These are phyloP conservation scores for Varanus komodoensis DNA, from an alignment of 2,113 vertebrate genomes.

Conservation along the genomic window DNA sequence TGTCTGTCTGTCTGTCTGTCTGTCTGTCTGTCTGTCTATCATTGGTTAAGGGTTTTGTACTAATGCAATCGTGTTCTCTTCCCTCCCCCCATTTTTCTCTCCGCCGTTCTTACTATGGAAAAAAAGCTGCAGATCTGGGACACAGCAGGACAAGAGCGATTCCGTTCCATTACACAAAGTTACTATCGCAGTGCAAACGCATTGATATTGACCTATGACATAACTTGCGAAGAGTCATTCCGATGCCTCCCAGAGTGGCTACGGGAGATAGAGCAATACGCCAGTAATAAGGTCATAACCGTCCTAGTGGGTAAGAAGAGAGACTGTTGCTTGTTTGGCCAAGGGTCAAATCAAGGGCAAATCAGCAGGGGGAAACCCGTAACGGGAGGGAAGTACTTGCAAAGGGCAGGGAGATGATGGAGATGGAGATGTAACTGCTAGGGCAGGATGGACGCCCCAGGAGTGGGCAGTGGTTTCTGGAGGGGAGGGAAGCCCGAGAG, in stretches of 20 bases:
- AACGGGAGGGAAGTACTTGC: neutral
- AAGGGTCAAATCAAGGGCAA: neutral
- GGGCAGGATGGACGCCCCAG: neutral
- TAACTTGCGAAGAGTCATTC: slow-evolving; percentile 98
- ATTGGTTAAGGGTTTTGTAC: neutral
- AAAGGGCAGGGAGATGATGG: neutral
- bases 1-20: neutral
- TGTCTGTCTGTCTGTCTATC: neutral
- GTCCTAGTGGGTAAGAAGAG: slow-evolving; percentile 96
- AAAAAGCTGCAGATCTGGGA: slow-evolving; percentile 98
- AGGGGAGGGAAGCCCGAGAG: neutral
- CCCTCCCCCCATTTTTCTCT: neutral
- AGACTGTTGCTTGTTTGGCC: accelerated
- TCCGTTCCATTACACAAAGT: slow-evolving; percentile 98
- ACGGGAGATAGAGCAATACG: slow-evolving; percentile 97
- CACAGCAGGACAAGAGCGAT: slow-evolving; percentile 97
- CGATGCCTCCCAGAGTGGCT: slow-evolving; percentile 98
- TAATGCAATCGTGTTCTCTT: neutral
- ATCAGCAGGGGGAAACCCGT: accelerated
- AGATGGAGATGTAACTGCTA: neutral
- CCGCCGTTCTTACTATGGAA: neutral
- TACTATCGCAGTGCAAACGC: slow-evolving; percentile 99
- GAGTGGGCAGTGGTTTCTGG: neutral
- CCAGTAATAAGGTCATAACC: slow-evolving; percentile 97
- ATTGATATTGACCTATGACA: slow-evolving; percentile 97